These are phyloP conservation scores for Nasonia giraulti DNA, from an alignment of 1,140 invertebrate genomes.

Conservation along the genomic window DNA sequence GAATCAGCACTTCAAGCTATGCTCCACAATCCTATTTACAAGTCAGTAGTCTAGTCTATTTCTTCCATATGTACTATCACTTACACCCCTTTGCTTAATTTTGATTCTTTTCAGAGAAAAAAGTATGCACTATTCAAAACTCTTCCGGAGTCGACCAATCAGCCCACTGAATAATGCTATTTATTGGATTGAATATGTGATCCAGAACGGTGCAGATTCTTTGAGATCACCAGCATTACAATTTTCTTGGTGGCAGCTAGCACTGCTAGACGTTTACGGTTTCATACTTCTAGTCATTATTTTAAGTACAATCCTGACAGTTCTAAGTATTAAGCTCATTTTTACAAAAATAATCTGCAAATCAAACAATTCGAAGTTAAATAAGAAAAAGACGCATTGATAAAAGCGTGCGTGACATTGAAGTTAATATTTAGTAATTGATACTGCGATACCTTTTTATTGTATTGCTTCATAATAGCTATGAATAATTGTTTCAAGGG, in stretches of 20 bases:
- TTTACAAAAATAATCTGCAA: background rate
- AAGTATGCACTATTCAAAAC: conserved; percentile 39
- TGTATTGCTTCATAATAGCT: too few species aligned
- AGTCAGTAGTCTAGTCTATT: conserved; percentile 27
- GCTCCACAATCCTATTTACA: conserved; percentile 54
- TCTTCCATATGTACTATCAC: background rate
- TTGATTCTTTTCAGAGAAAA: conserved; percentile 43
- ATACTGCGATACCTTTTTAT: too few species aligned
- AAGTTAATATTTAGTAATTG: too few species aligned
- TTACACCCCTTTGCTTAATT: background rate
- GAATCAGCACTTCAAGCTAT: conserved; percentile 54
- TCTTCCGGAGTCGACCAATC: conserved; percentile 69
- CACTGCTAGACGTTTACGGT: conserved; percentile 62
- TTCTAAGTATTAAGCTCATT: background rate
- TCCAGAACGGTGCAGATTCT: conserved; percentile 67
- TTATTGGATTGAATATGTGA: conserved; percentile 76
- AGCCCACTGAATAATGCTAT: conserved; percentile 73
- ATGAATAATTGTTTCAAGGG: too few species aligned
- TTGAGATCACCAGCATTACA: conserved; percentile 57
- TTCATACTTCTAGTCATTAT: conserved; percentile 43
- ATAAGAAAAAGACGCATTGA: background rate
- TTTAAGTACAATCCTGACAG: background rate
- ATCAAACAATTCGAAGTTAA: background rate
- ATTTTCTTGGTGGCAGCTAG: conserved; percentile 60
- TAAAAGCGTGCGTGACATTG: background rate